These are phyloP conservation scores for Eueides isabella DNA, from an alignment of 1,140 invertebrate species.

Conservation along the genomic window DNA sequence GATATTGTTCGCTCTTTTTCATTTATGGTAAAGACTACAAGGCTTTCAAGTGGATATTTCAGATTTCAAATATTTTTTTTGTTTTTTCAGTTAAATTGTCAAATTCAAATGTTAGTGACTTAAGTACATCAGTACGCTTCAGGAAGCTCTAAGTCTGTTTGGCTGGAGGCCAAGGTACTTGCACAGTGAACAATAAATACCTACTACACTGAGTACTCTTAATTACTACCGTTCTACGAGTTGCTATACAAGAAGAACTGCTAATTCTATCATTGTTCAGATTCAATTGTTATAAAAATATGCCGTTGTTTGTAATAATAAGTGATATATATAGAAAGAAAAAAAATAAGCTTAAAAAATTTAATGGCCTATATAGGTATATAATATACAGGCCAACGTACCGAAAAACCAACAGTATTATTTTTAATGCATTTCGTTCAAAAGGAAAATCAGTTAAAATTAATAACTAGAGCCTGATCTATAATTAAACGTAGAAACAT, in stretches of 20 bases:
- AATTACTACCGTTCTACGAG: slow-evolving; percentile 66
- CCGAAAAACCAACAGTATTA: background rate
- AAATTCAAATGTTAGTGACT: slow-evolving; percentile 59
- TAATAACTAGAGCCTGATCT: background rate
- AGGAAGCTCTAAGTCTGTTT: slow-evolving; percentile 69
- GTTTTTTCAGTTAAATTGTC: slow-evolving; percentile 49
- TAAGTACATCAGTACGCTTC: slow-evolving; percentile 68
- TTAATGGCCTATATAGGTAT: background rate
- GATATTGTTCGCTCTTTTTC: slow-evolving; percentile 58
- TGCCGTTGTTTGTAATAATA: background rate
- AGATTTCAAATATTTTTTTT: slow-evolving; percentile 20
- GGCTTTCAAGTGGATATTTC: slow-evolving; percentile 11
- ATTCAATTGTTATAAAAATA: background rate
- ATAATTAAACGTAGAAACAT: slow-evolving; percentile 9
- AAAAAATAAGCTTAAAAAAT: background rate
- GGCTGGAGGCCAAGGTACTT: slow-evolving; percentile 64
- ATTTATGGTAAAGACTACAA: slow-evolving; percentile 40
- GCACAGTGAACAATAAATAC: slow-evolving; percentile 75
- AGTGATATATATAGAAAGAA: background rate
- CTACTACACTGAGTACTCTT: slow-evolving; percentile 67
- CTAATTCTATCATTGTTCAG: slow-evolving; percentile 39
- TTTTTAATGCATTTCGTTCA: background rate
- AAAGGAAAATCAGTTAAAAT: background rate
- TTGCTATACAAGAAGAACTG: slow-evolving; percentile 45
- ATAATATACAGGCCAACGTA: background rate